Evolutionary conservation across 2,888 invertebrate species (phyloP), one percentile per base, ranked within the genome.

Genomic region (Cyaniris semiargus): DNA sequence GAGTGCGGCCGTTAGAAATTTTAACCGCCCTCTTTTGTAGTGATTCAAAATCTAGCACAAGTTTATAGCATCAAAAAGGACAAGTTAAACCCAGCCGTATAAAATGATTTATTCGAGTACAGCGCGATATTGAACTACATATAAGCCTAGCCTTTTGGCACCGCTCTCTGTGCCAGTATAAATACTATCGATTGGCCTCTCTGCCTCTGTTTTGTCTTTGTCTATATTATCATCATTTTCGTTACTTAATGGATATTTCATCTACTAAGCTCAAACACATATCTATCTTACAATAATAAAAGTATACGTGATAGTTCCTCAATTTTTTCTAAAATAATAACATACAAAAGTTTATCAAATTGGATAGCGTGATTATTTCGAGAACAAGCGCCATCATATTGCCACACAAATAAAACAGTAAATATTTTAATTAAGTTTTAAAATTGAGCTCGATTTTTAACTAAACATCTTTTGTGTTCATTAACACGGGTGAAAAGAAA

Each of bases 141-240:
- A 71, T 38, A 71, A 71, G 71, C 71, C 71, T 71, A 71, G 34
- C 71, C 31, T 66, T 71, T 38, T 71, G 71, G 71, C 71, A 71
- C 34, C 71, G 38, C 10, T 71, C 38, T n/a, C 38, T 38, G 38
- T 23, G 71, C 38, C 71, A 21, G 34, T 71, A 71, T 71, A 71
- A 71, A 38, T 71, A 71, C 4, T 38, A 71, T 71, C 71, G 71
- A 71, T 71, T 21, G 27, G 60, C 13, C 27, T 66, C 66, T 66
- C 66, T 66, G 66, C 31, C 27, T 66, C 66, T 66, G 66, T 66
- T 27, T 66, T 27, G 66, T 66, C 66, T 66, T 27, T 31, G 66
- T 66, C 31, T 31, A 27, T 27, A 7, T 18, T 60, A 60, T 60
- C 23, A 23, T 60, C 13, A 27, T 66, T 66, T 13, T 23, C 10